These are phyloP conservation scores for Coturnix japonica DNA, from an alignment of 2,113 vertebrate genomes.

Conservation along the genomic window DNA sequence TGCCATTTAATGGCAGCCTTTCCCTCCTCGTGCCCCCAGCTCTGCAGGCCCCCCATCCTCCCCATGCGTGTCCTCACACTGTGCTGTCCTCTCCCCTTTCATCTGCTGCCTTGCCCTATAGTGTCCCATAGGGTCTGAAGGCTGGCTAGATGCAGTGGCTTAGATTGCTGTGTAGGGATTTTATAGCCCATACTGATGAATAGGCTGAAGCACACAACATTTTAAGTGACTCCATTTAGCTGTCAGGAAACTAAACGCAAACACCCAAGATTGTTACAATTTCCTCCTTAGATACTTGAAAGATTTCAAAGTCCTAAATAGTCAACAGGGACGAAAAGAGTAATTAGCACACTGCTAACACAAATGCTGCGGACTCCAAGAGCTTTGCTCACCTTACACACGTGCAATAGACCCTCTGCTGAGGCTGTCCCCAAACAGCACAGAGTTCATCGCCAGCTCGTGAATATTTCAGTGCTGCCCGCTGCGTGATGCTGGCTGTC, in stretches of 20 bases:
- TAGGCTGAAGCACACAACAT: not conserved
- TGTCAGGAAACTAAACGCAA: slow-evolving; percentile 13
- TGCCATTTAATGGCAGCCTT: not conserved
- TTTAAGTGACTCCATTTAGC: slow-evolving; percentile 4
- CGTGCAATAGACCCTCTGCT: not conserved
- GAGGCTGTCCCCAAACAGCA: not conserved
- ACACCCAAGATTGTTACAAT: slow-evolving; percentile 15
- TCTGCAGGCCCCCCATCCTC: not conserved
- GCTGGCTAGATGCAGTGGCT: not conserved
- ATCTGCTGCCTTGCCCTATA: not conserved
- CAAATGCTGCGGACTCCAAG: not conserved
- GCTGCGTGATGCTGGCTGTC: not conserved
- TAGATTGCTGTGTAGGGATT: not conserved
- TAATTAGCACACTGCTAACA: not conserved
- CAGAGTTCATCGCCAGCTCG: slow-evolving; percentile 20
- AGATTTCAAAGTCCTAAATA: not conserved
- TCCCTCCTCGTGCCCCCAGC: rapidly evolving
- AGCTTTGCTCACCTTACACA: not conserved
- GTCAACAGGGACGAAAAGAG: not conserved
- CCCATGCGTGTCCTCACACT: rapidly evolving
- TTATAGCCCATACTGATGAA: not conserved
- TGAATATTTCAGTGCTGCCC: slow-evolving; percentile 26
- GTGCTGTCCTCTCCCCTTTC: not conserved
- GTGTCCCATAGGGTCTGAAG: not conserved
- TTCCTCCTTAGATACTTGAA: not conserved